Evolutionary conservation across 35 echinoderm and acorn worm genomes (phyloP).

Genomic region (Holothuria glaberrima): DNA sequence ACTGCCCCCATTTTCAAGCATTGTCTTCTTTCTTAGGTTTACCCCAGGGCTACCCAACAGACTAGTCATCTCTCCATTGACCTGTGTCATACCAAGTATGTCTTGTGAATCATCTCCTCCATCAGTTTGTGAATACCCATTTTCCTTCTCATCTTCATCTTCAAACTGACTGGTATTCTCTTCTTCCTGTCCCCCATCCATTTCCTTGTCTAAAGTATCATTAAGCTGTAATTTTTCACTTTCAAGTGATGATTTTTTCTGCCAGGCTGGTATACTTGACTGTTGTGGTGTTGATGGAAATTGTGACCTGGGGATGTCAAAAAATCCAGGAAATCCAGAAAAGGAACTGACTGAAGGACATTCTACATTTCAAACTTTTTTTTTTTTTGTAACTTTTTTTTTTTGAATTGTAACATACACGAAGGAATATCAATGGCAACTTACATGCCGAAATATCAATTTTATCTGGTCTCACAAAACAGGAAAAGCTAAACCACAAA

Average conservation of each 20-base stretch:
- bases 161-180: not conserved
- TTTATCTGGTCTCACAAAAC: too few species aligned
- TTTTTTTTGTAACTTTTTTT: not conserved
- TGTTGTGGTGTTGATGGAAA: conserved; percentile 39
- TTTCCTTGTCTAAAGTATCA: not conserved
- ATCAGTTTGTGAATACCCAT: not conserved
- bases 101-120: not conserved
- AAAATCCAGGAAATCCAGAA: not conserved
- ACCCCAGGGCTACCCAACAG: not conserved
- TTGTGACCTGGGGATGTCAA: not conserved
- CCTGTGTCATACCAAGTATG: too few species aligned
- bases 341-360: not conserved
- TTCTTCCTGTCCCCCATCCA: not conserved
- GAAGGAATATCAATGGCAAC: not conserved
- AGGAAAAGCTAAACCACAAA: too few species aligned
- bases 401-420: not conserved
- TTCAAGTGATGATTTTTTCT: not conserved
- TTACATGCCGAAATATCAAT: not conserved
- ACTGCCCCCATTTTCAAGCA: conserved; percentile 11
- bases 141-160: not conserved
- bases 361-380: not conserved
- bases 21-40: conserved; percentile 18
- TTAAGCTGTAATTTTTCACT: not conserved
- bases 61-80: not conserved
- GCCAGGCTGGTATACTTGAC: conserved; percentile 41